Percentiles rank a stretch among this genome's conserved stretches.
Conservation (phyloP, 2,888 invertebrate genomes). For the Eristalis intricaria region DNA sequence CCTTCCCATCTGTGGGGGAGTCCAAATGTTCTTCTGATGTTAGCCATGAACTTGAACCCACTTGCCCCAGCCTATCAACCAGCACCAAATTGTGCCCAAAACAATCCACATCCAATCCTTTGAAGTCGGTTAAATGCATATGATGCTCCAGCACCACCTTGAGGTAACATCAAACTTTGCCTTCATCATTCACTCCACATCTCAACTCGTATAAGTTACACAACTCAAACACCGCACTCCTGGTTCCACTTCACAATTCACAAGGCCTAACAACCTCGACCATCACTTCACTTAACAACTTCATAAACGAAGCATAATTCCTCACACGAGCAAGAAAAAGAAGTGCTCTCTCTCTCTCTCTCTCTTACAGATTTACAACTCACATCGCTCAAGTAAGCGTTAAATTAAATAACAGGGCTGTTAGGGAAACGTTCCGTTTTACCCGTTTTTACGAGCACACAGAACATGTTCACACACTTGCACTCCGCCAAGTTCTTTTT, state of each 20-base stretch:
- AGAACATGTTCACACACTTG: background rate
- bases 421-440: slow-evolving; percentile 64
- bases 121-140: background rate
- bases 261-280: slow-evolving; percentile 48
- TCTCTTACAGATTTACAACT: slow-evolving; percentile 55
- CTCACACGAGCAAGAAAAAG: slow-evolving; percentile 17
- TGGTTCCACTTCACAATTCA: slow-evolving; percentile 17
- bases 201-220: background rate
- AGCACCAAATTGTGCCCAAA: background rate
- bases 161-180: background rate
- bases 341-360: too few relatives aligned
- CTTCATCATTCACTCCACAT: background rate
- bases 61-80: too few relatives aligned
- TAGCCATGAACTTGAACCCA: too few relatives aligned
- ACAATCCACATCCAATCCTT: background rate
- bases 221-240: slow-evolving; percentile 9
- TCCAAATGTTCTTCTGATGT: too few relatives aligned
- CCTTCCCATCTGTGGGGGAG: too few relatives aligned
- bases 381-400: slow-evolving; percentile 70
- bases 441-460: slow-evolving; percentile 24
- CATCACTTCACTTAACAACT: slow-evolving; percentile 49
- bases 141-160: background rate
- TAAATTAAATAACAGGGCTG: slow-evolving; percentile 72
- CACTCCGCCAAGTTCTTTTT: slow-evolving; percentile 34
- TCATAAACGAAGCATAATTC: slow-evolving; percentile 60